Base-by-base conservation (phyloP, 2,113 vertebrate genomes). In the Camelus dromedarius region DNA sequence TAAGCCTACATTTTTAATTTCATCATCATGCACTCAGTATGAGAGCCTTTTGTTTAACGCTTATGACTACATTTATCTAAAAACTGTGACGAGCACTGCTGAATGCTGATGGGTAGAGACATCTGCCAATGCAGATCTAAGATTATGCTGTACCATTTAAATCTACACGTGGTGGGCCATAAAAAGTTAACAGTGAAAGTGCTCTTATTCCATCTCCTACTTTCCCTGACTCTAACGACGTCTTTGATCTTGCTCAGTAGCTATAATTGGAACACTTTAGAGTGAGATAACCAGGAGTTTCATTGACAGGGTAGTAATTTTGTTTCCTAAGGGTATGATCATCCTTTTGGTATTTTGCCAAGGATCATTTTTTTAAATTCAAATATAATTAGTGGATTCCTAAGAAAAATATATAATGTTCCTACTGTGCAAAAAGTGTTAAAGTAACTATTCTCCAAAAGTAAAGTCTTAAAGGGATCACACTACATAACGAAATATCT, bases 21-120 rank as follows among this genome's bases (percentile, higher is more conserved):
- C 62, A 42, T 67, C 42, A 77, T 8, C 10, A 66, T 26, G 8
- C 14, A 58, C 52, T 89, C 30, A 32, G 30, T 32, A 52, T 0
- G 60, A 46, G 8, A 69, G 30, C 1, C 35, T 82, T 93, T 82
- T 38, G 14, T 46, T 79, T 93, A 93, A 95, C 86, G 18, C 5
- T 72, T 93, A 48, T 77, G 67, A 77, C 16, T 50, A 62, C 30
- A 67, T 82, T 89, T 79, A 92, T 32, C 28, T 96, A 86, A 86
- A 92, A 79, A 46, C 18, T 46, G 32, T 9, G 19, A 56, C 86
- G 5, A 88, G 10, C 19, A n/a, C 19, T 77, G 12, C 5, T 83
- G 67, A 92, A 42, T 77, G 22, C n/a, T 95, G 30, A 87, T 90
- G 30, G 20, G 13, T 87, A 69, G 54, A 64, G 35, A 64, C 26